phyloP scores from a whole-genome alignment of 2,888 invertebrate genomes.

The Spodoptera picta region DNA sequence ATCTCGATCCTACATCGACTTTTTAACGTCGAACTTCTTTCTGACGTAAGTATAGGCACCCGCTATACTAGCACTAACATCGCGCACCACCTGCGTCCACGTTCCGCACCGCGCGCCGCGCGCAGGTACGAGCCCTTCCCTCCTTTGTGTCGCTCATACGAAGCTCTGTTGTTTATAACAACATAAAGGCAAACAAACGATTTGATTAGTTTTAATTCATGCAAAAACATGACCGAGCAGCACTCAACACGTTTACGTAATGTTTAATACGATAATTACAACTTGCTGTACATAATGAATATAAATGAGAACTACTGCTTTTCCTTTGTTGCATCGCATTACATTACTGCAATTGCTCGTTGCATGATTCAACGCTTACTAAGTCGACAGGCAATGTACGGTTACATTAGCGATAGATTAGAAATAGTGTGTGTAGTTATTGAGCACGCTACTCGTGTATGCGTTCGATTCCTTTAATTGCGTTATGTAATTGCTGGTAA shows the following conservation, averaged over 20 bases:
- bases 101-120: not conserved
- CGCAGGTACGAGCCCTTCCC: not conserved
- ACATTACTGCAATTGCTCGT: constrained; percentile 23
- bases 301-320: constrained; percentile 63
- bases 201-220: constrained; percentile 60
- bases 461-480: constrained; percentile 53
- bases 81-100: not conserved
- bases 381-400: constrained; percentile 13
- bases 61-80: no score
- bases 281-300: constrained; percentile 69
- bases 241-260: constrained; percentile 64
- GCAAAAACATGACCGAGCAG: constrained; percentile 63
- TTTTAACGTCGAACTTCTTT: constrained; percentile 16
- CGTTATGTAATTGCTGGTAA: constrained; percentile 48
- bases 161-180: constrained; percentile 29
- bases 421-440: constrained; percentile 41
- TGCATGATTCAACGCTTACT: not conserved
- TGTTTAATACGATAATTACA: constrained; percentile 73
- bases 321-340: constrained; percentile 27
- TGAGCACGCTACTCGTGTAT: constrained; percentile 42
- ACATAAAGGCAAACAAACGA: constrained; percentile 51
- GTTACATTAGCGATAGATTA: constrained; percentile 27
- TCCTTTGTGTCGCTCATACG: constrained; percentile 8
- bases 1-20: constrained; percentile 17
- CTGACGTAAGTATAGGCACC: no score